These are phyloP conservation scores for Drosophila athabasca DNA, from an alignment of 1,140 invertebrate species.

Conservation along the genomic window DNA sequence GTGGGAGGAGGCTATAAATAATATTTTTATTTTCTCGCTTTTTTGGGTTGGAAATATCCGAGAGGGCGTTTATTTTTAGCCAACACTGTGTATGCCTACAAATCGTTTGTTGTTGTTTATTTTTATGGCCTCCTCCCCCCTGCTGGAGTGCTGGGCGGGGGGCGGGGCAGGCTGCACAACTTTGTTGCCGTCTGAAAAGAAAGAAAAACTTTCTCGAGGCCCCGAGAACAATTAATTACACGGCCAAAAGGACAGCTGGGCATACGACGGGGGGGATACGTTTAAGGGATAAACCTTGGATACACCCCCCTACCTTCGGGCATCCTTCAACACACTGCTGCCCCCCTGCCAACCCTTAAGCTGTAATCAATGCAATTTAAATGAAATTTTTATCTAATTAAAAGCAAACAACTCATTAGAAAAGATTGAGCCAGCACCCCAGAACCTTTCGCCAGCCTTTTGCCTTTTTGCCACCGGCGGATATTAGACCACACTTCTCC, in stretches of 20 bases:
- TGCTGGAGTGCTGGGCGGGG: conserved; percentile 9
- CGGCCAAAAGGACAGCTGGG: conserved; percentile 60
- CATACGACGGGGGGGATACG: conserved; percentile 15
- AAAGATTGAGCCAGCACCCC: conserved; percentile 27
- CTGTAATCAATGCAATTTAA: conserved; percentile 60
- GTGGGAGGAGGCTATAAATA: conserved; percentile 64
- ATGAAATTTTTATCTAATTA: conserved; percentile 63
- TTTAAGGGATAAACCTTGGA: too few relatives aligned
- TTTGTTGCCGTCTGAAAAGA: conserved; percentile 38
- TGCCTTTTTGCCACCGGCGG: conserved; percentile 19
- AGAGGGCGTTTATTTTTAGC: conserved; percentile 68
- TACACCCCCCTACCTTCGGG: not conserved
- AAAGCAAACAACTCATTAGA: conserved; percentile 66
- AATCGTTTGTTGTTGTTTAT: conserved; percentile 77
- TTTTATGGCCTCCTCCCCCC: conserved; percentile 36
- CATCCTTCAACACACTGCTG: conserved; percentile 4
- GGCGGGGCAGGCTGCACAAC: conserved; percentile 25
- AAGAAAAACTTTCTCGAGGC: conserved; percentile 54
- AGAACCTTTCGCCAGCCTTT: conserved; percentile 26
- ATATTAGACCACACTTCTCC: not conserved
- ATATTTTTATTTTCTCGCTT: conserved; percentile 77
- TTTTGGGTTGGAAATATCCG: conserved; percentile 73
- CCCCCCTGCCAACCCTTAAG: conserved; percentile 6
- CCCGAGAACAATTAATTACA: conserved; percentile 69
- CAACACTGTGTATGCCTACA: conserved; percentile 65